Conservation (phyloP, 2,888 invertebrate genomes). For the Isotomurus palustris region DNA sequence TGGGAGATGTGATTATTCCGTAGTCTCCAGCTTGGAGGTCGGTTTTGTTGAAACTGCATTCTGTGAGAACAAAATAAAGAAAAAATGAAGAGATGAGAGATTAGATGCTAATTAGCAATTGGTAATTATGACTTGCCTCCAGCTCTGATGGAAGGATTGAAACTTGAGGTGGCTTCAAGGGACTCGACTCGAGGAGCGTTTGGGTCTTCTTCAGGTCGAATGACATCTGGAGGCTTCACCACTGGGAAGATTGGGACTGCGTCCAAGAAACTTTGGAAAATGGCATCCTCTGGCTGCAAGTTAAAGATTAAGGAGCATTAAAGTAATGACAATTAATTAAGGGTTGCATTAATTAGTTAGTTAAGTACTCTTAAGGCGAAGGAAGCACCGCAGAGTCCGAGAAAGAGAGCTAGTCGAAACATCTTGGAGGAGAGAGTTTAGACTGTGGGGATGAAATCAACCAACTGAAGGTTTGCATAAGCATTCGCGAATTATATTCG, state of each 20-base stretch:
- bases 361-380: no score
- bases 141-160: slow-evolving; percentile 24
- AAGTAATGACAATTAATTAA: no score
- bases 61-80: slow-evolving; percentile 9
- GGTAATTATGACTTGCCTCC: background rate
- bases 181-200: slow-evolving; percentile 28
- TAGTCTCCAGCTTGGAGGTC: slow-evolving; percentile 40
- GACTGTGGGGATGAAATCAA: no score
- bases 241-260: slow-evolving; percentile 38
- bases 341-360: no score
- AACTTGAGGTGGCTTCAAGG: slow-evolving; percentile 31
- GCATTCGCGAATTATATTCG: no score
- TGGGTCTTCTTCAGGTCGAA: slow-evolving; percentile 25
- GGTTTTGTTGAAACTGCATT: slow-evolving; percentile 38
- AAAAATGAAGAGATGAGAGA: slow-evolving; percentile 1
- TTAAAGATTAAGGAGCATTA: no score
- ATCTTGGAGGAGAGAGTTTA: no score
- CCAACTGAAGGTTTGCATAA: no score
- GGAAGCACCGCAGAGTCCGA: no score
- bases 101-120: background rate
- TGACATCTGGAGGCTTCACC: slow-evolving; percentile 35
- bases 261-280: slow-evolving; percentile 33
- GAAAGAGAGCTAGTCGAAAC: no score
- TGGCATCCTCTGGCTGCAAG: slow-evolving; percentile 11
- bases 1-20: slow-evolving; percentile 40